These are phyloP conservation scores for Merops nubicus DNA, from an alignment of 2,113 vertebrate genomes.

Conservation along the genomic window DNA sequence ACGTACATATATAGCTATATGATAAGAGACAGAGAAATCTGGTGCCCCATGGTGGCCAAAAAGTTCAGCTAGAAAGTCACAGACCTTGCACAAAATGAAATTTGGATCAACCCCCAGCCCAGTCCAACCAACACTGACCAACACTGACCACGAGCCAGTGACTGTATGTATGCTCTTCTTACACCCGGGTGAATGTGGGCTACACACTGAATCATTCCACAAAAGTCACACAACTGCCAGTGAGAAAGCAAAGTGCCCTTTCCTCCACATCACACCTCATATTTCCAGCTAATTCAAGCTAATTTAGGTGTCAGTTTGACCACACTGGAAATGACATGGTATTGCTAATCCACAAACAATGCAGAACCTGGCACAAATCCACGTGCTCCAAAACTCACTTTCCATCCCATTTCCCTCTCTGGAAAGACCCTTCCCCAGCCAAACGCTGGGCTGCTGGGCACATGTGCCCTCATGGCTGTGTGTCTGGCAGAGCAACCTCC, in stretches of 20 bases:
- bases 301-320: not conserved
- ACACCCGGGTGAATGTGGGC: not conserved
- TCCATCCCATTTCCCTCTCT: not conserved
- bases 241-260: not conserved
- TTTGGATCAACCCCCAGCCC: not conserved
- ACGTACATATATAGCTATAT: not conserved
- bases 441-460: accelerated
- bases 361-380: not conserved
- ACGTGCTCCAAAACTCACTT: not conserved
- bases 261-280: not conserved
- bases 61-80: not conserved
- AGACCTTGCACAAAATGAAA: not conserved
- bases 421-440: not conserved
- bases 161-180: accelerated
- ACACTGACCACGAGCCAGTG: not conserved
- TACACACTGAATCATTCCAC: not conserved
- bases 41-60: not conserved
- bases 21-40: not conserved
- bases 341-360: not conserved
- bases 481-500: accelerated
- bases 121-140: not conserved
- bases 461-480: accelerated
- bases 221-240: not conserved
- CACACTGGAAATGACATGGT: not conserved
- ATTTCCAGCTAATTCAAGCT: not conserved